Percentiles rank a stretch among this genome's conserved stretches.
These are phyloP conservation scores for Agrochola lota DNA, from an alignment of 2,888 invertebrate species.

Conservation along the genomic window DNA sequence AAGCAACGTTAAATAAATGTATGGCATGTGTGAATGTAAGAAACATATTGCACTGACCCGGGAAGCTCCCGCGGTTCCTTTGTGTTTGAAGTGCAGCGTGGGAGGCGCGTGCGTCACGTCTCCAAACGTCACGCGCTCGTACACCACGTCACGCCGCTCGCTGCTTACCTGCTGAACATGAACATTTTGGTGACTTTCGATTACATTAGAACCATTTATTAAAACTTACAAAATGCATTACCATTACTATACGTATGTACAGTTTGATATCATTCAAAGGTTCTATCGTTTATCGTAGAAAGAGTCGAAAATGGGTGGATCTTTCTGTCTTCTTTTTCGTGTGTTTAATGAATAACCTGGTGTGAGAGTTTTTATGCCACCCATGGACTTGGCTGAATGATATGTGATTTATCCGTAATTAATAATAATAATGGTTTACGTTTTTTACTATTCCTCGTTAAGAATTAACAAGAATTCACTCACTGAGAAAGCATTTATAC, in stretches of 20 bases:
- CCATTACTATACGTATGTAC: not conserved
- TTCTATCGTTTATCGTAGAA: too few species aligned
- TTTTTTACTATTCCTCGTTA: too few species aligned
- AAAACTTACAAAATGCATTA: not conserved
- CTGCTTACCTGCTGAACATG: constrained; percentile 47
- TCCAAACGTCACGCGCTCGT: constrained; percentile 93
- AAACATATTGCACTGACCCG: constrained; percentile 49
- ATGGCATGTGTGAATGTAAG: not conserved
- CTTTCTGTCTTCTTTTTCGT: too few species aligned
- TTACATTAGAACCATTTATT: not conserved
- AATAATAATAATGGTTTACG: too few species aligned
- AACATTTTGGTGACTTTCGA: not conserved
- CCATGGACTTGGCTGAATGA: too few species aligned
- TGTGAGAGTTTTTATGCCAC: too few species aligned
- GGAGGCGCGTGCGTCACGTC: constrained; percentile 94
- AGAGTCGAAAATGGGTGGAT: too few species aligned
- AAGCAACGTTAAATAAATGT: not conserved
- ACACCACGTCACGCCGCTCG: constrained; percentile 85
- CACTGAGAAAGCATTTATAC: too few species aligned
- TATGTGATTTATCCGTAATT: too few species aligned
- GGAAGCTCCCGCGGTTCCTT: constrained; percentile 44
- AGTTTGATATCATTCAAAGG: too few species aligned
- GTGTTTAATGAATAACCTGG: too few species aligned
- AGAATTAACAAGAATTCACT: too few species aligned
- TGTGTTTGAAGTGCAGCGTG: constrained; percentile 78